Evolutionary conservation across 2,888 invertebrate genomes (phyloP).

Genomic region (Polymixis flavicincta): DNA sequence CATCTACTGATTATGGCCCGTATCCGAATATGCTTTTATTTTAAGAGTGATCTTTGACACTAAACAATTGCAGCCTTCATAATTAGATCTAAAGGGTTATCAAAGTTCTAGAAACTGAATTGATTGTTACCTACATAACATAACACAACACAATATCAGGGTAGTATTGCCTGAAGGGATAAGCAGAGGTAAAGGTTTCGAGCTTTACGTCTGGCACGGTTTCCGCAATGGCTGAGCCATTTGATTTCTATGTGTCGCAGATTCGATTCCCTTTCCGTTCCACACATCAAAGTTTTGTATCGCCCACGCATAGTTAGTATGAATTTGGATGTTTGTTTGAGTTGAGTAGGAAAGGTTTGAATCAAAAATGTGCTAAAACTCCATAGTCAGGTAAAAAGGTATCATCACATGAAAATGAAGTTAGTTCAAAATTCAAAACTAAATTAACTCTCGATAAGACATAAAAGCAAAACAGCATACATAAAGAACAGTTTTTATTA

Average conservation of each 20-base stretch:
- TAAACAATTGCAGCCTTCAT: background rate
- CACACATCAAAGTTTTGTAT: background rate
- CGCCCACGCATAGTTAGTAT: background rate
- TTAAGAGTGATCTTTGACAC: conserved; percentile 8
- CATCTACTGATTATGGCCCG: background rate
- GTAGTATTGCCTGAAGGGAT: too few relatives aligned
- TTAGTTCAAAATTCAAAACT: background rate
- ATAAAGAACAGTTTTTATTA: too few relatives aligned
- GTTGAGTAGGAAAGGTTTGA: background rate
- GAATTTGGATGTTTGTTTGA: background rate
- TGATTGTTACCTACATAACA: background rate
- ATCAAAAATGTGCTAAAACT: background rate
- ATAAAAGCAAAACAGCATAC: too few relatives aligned
- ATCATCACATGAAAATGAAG: background rate
- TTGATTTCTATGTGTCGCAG: background rate
- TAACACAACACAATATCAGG: background rate
- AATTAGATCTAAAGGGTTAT: background rate
- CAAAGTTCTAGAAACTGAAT: background rate
- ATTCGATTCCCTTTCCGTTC: background rate
- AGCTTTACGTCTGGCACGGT: background rate
- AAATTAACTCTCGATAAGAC: background rate
- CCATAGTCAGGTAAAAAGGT: background rate
- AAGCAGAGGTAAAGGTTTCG: background rate
- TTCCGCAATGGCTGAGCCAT: background rate
- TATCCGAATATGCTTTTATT: conserved; percentile 5